Conservation (phyloP, 2,888 invertebrate species). For the Danaus chrysippus region DNA sequence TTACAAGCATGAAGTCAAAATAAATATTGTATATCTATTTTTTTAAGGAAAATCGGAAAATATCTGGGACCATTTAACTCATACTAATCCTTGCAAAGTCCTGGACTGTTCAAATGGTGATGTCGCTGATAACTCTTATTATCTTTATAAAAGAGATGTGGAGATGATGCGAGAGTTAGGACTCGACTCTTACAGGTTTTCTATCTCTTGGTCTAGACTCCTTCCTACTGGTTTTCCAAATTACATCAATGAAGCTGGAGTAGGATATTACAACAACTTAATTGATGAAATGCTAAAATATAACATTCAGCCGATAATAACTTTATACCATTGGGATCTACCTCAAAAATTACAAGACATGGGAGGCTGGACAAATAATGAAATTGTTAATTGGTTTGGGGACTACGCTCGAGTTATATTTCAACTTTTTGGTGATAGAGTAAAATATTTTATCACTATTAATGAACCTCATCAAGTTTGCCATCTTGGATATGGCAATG, state of each 20-base stretch:
- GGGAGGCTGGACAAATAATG: constrained; percentile 65
- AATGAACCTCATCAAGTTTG: constrained; percentile 64
- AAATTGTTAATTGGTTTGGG: constrained; percentile 54
- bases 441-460: constrained; percentile 69
- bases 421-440: constrained; percentile 55
- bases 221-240: constrained; percentile 72
- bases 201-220: constrained; percentile 79
- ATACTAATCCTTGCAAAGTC: constrained; percentile 59
- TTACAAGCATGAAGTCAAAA: not conserved
- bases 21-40: not conserved
- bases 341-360: constrained; percentile 61
- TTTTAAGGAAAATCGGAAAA: constrained; percentile 67
- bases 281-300: constrained; percentile 71
- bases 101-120: constrained; percentile 74
- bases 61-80: constrained; percentile 79
- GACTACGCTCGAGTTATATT: constrained; percentile 55
- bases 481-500: constrained; percentile 54
- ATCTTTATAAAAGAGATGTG: constrained; percentile 73
- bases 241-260: constrained; percentile 62
- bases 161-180: constrained; percentile 52
- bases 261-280: constrained; percentile 44
- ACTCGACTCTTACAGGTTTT: constrained; percentile 67
- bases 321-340: constrained; percentile 68
- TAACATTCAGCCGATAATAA: constrained; percentile 77
- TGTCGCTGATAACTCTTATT: constrained; percentile 75